phyloP scores from a whole-genome alignment of 1,140 invertebrate species.

The Megathymus violae region DNA sequence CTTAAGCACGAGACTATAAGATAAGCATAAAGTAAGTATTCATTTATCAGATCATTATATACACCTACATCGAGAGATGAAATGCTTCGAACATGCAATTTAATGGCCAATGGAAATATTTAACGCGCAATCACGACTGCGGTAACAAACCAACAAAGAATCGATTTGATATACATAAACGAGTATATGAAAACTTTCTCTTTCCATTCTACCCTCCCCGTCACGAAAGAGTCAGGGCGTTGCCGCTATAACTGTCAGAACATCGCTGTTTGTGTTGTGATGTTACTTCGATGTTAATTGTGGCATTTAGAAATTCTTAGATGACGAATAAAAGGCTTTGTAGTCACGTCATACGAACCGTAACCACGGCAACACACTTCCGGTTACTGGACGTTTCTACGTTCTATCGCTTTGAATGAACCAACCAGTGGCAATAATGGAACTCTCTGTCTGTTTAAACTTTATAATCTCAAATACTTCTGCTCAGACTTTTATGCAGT shows the following conservation, averaged over 20 bases:
- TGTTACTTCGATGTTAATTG: not conserved
- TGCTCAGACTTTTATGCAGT: too few relatives aligned
- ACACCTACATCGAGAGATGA: too few relatives aligned
- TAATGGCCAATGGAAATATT: slow-evolving; percentile 10
- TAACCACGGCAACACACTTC: too few relatives aligned
- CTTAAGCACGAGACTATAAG: too few relatives aligned
- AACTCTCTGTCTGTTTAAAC: too few relatives aligned
- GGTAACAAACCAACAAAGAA: slow-evolving; percentile 14
- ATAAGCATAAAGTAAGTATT: not conserved
- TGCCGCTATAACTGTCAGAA: slow-evolving; percentile 13
- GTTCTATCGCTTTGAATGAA: too few relatives aligned
- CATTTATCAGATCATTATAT: not conserved
- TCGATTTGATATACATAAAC: slow-evolving; percentile 17
- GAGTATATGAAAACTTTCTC: slow-evolving; percentile 17
- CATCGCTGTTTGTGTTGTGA: slow-evolving; percentile 8
- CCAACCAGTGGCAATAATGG: too few relatives aligned
- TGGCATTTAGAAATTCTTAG: not conserved
- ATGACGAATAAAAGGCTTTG: not conserved
- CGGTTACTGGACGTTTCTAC: too few relatives aligned
- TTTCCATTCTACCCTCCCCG: not conserved
- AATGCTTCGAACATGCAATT: too few relatives aligned
- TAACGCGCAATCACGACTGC: slow-evolving; percentile 18
- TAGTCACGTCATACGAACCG: too few relatives aligned
- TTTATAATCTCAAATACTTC: too few relatives aligned
- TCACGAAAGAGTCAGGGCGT: not conserved